Base-by-base conservation (phyloP, 1,140 invertebrate genomes). In the Drosophila funebris region DNA sequence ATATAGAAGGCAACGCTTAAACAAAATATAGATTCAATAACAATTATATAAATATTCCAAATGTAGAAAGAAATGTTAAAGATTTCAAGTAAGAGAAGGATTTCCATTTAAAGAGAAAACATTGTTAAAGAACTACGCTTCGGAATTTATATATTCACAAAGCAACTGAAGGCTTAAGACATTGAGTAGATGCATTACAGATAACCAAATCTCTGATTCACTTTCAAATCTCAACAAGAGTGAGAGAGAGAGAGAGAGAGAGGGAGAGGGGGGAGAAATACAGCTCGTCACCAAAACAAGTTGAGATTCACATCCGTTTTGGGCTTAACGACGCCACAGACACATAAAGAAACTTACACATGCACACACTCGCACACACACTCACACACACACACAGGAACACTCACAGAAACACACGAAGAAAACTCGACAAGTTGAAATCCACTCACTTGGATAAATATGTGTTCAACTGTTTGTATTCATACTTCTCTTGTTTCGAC, bases 391-490 rank as follows among this genome's bases (percentile, higher is more conserved):
- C 5, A 57, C 22, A 33, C 6, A 43, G n/a, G n/a, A 20, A 24
- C 46, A 48, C 46, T 13, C 9, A 22, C n/a, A n/a, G n/a, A n/a
- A 6, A 6, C 14, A 39, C 39, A 63, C 24, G 14, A 18, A 16
- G 11, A 44, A 27, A 56, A 13, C 56, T 29, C 29, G 14, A 56
- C 52, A 57, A 58, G 31, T 67, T 44, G 48, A 67, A 61, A 73
- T 63, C 66, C 76, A 80, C 68, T 83, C 80, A 83, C 80, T 83
- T 84, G 80, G 67, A 85, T 85, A 84, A 84, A 84, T 84, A 78
- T 79, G 80, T 84, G 71, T 85, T 76, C 61, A 70, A 68, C 71
- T 79, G 61, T 62, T 68, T 57, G 68, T 52, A 69, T 54, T 31
- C 41, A 46, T 37, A 52, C 27, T 33, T 48, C 33, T 18, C 9